A percentile compares a stretch with the other conserved stretches of the same genome.
phyloP scores from a whole-genome alignment of 2,797 vertebrate genomes.

The Acanthurus lineatus region DNA sequence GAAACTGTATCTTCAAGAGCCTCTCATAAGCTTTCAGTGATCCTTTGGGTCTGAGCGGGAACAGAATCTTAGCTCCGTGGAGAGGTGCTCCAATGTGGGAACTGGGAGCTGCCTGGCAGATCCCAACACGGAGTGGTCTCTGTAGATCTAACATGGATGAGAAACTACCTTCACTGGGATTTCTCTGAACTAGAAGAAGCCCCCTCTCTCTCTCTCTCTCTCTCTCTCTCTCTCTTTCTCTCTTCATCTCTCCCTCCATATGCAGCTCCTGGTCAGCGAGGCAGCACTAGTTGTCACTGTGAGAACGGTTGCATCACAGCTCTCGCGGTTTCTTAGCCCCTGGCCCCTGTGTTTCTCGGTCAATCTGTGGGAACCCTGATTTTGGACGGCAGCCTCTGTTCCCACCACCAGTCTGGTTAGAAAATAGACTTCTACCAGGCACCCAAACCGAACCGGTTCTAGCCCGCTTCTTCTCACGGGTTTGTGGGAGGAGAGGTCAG shows the following conservation, averaged over 20 bases:
- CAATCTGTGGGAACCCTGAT: slow-evolving; percentile 88
- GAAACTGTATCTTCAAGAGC: slow-evolving; percentile 9
- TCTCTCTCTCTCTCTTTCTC: slow-evolving; percentile 48
- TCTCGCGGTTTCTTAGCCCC: slow-evolving; percentile 82
- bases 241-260: slow-evolving; percentile 42
- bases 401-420: slow-evolving; percentile 85
- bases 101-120: slow-evolving; percentile 54
- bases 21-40: slow-evolving; percentile 19
- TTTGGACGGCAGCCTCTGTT: slow-evolving; percentile 85
- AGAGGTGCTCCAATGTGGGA: slow-evolving; percentile 80
- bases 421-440: slow-evolving; percentile 85
- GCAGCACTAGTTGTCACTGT: slow-evolving; percentile 70
- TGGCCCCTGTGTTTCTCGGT: slow-evolving; percentile 81
- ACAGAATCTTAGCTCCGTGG: slow-evolving; percentile 25
- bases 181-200: slow-evolving; percentile 60
- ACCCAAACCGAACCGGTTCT: slow-evolving; percentile 79
- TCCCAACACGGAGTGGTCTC: slow-evolving; percentile 69
- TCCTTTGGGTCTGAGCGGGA: slow-evolving; percentile 57
- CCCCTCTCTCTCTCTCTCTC: slow-evolving; percentile 46
- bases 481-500: slow-evolving; percentile 79
- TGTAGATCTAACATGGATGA: slow-evolving; percentile 80
- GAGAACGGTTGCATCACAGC: slow-evolving; percentile 84
- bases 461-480: slow-evolving; percentile 84
- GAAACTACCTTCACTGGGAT: slow-evolving; percentile 81
- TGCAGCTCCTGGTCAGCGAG: slow-evolving; percentile 39